Percentiles rank a stretch among this genome's conserved stretches.
phyloP scores from a whole-genome alignment of 2,797 vertebrate genomes.

The Oryzias sinensis region DNA sequence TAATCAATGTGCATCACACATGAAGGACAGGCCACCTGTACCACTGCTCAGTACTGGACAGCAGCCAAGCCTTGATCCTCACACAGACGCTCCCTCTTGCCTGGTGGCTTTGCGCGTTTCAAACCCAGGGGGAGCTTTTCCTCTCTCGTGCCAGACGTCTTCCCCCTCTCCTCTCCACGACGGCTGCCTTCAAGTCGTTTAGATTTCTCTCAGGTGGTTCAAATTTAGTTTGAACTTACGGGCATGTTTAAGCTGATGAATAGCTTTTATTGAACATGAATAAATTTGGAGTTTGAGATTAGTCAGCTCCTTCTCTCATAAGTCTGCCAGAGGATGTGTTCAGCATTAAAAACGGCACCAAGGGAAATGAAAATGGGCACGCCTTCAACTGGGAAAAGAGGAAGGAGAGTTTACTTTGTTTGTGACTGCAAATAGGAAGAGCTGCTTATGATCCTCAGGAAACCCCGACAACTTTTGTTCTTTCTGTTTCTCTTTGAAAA shows the following conservation, averaged over 20 bases:
- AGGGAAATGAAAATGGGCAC: constrained; percentile 51
- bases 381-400: constrained; percentile 22
- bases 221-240: constrained; percentile 87
- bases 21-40: constrained; percentile 58
- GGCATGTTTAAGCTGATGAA: constrained; percentile 86
- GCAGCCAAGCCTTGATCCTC: constrained; percentile 55
- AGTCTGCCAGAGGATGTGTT: constrained; percentile 76
- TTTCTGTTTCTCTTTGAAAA: too few relatives aligned
- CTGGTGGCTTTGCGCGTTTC: constrained; percentile 32
- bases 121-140: constrained; percentile 11
- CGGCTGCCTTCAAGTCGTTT: constrained; percentile 76
- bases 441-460: constrained; percentile 6
- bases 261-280: constrained; percentile 90
- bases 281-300: constrained; percentile 88
- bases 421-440: constrained; percentile 9
- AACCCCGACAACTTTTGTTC: not conserved
- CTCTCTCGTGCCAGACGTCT: not conserved
- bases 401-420: not conserved
- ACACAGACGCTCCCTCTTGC: constrained; percentile 23
- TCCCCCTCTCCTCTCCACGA: constrained; percentile 28
- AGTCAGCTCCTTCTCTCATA: constrained; percentile 85
- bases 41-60: constrained; percentile 48
- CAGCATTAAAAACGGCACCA: constrained; percentile 61
- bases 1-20: constrained; percentile 54
- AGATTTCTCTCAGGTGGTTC: constrained; percentile 83